These are phyloP conservation scores for Colletes gigas DNA, from an alignment of 1,140 invertebrate species.

Conservation along the genomic window DNA sequence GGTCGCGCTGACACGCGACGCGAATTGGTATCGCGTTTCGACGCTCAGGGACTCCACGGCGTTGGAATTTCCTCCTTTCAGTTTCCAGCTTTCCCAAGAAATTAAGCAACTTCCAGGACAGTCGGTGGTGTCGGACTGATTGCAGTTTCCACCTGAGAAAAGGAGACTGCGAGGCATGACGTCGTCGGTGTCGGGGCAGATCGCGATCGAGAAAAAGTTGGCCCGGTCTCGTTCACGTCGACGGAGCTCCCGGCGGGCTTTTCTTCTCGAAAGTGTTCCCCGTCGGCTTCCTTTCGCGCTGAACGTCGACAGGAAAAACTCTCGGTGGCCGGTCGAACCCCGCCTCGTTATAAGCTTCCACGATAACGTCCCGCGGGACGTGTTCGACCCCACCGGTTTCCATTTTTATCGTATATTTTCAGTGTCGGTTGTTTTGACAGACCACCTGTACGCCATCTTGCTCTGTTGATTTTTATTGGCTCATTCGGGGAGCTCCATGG, in stretches of 20 bases:
- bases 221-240: conserved; percentile 51
- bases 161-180: not conserved
- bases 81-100: not conserved
- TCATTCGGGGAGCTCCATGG: not conserved
- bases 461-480: conserved; percentile 27
- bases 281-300: conserved; percentile 25
- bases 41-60: too few species aligned
- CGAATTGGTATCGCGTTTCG: too few species aligned
- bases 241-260: conserved; percentile 40
- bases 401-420: not conserved
- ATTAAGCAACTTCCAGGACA: conserved; percentile 20
- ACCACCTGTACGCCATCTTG: not conserved
- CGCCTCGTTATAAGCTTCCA: conserved; percentile 57
- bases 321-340: conserved; percentile 18
- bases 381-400: conserved; percentile 15
- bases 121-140: conserved; percentile 23
- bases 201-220: conserved; percentile 38
- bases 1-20: too few species aligned
- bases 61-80: too few species aligned
- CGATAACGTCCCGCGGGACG: conserved; percentile 33
- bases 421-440: conserved; percentile 39
- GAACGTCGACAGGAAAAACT: conserved; percentile 46
- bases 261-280: conserved; percentile 46
- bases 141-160: conserved; percentile 25
- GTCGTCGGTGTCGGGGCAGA: conserved; percentile 13